These are phyloP conservation scores for Periplaneta americana DNA, from an alignment of 1,140 invertebrate species.

Conservation along the genomic window DNA sequence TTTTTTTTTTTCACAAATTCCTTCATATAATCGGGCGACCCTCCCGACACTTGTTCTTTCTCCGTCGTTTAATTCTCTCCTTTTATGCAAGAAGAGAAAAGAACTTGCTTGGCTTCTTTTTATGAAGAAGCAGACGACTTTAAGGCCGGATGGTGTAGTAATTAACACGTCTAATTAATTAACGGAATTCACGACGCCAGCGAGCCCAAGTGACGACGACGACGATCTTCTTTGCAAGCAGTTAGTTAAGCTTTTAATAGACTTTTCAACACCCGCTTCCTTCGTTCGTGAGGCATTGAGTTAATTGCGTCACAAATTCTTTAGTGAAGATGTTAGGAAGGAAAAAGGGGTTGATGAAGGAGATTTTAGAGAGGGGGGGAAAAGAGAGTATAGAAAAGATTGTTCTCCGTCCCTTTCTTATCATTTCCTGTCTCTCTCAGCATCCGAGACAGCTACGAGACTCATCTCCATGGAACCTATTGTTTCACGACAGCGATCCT, in stretches of 20 bases:
- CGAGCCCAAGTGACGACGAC: too few relatives aligned
- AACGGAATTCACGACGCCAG: slow-evolving; percentile 10
- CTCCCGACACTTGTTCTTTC: not conserved
- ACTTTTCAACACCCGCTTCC: not conserved
- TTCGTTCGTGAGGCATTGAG: not conserved
- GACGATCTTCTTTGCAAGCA: not conserved
- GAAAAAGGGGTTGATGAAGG: not conserved
- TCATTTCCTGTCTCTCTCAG: not conserved
- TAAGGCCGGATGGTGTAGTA: not conserved
- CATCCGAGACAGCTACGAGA: not conserved
- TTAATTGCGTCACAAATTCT: slow-evolving; percentile 13
- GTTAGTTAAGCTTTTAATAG: slow-evolving; percentile 13
- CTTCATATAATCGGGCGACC: not conserved
- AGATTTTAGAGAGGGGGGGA: not conserved
- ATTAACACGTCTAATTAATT: slow-evolving; percentile 19
- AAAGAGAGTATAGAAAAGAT: not conserved
- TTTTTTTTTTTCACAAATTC: not conserved
- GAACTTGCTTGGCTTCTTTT: not conserved
- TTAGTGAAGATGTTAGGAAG: not conserved
- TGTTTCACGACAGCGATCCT: not conserved
- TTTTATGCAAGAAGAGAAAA: not conserved
- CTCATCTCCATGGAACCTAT: not conserved
- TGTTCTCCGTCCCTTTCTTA: not conserved
- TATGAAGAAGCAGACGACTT: not conserved
- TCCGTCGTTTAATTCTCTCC: not conserved